Percentiles rank a stretch among this genome's conserved stretches.
Evolutionary conservation across 2,113 vertebrate genomes (phyloP).

Genomic region (Macrotis lagotis): DNA sequence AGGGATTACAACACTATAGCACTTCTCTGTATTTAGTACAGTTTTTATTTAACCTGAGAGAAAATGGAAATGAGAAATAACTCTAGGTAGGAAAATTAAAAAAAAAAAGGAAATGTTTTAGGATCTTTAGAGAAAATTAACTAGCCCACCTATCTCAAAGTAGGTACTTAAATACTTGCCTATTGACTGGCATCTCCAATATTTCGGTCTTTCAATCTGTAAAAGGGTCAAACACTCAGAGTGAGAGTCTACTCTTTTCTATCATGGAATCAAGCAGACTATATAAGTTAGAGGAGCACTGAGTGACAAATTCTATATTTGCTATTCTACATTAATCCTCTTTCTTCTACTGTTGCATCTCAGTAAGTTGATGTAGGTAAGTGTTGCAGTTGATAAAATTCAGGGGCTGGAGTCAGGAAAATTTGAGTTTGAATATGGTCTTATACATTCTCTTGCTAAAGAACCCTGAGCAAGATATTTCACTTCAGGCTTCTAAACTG

Average conservation of each 20-base stretch:
- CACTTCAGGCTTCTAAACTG: no score
- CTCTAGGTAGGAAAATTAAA: background rate
- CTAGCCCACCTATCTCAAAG: no score
- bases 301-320: background rate
- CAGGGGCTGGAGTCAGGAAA: no score
- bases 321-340: background rate
- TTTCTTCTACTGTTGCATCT: background rate
- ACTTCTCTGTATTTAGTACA: background rate
- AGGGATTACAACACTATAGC: no score
- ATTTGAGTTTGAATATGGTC: background rate
- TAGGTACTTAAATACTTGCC: background rate
- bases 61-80: no score
- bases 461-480: no score
- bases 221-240: background rate
- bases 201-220: background rate
- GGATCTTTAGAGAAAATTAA: no score
- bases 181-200: background rate
- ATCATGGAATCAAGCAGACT: background rate
- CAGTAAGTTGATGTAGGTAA: background rate
- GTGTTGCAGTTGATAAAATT: background rate
- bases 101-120: no score
- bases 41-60: background rate
- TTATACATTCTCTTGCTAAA: background rate
- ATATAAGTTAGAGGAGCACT: background rate
- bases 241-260: background rate